A percentile compares a stretch with the other conserved stretches of the same genome.
phyloP scores from a whole-genome alignment of 2,888 invertebrate genomes.

The Hirtodrosophila duncani region DNA sequence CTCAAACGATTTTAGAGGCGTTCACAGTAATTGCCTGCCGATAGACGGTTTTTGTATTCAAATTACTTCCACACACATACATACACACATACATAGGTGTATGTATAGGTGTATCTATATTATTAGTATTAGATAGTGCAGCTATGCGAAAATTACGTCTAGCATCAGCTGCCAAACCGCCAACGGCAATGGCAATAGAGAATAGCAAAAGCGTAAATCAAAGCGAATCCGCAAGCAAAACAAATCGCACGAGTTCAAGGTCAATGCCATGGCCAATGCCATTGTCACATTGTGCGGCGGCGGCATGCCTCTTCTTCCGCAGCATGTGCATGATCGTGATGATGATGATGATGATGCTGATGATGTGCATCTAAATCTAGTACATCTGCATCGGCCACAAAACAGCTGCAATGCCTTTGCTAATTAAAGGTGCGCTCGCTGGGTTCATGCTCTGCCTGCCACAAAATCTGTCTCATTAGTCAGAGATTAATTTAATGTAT shows the following conservation, averaged over 20 bases:
- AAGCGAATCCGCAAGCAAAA: constrained; percentile 6
- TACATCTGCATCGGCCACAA: constrained; percentile 3
- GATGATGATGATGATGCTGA: too few relatives aligned
- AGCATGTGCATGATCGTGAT: too few relatives aligned
- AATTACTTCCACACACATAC: constrained; percentile 19
- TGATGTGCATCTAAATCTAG: constrained; percentile 1
- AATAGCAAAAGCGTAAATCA: constrained; percentile 20
- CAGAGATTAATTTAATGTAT: constrained; percentile 62
- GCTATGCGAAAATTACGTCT: too few relatives aligned
- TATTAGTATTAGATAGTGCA: constrained; percentile 15
- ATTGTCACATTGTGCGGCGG: constrained; percentile 6
- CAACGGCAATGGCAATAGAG: too few relatives aligned
- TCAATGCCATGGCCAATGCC: constrained; percentile 7
- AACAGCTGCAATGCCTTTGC: constrained; percentile 28
- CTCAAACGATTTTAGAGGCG: constrained; percentile 2
- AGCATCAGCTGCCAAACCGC: too few relatives aligned
- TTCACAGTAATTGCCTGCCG: neutral
- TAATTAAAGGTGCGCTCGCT: constrained; percentile 47
- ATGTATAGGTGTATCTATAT: constrained; percentile 46
- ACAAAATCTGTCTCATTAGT: constrained; percentile 63
- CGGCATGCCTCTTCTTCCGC: too few relatives aligned
- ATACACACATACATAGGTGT: too few relatives aligned
- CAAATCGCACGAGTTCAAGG: constrained; percentile 37
- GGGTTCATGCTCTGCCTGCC: constrained; percentile 31
- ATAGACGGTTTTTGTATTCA: constrained; percentile 34